Evolutionary conservation across 2,888 invertebrate genomes (phyloP).

Genomic region (Anodontia alba): DNA sequence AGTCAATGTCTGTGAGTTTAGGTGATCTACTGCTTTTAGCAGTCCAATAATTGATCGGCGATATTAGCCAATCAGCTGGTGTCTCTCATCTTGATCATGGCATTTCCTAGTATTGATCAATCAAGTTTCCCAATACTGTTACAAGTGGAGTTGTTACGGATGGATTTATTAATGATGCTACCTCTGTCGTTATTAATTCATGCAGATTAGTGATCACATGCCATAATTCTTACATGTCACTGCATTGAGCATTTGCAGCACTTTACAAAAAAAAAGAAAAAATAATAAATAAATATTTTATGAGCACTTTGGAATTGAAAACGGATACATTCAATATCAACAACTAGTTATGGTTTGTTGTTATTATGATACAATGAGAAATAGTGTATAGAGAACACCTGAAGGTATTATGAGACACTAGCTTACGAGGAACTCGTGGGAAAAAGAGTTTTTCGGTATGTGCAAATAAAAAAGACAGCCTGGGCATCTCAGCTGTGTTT

Average conservation of each 20-base stretch:
- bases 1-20: no score
- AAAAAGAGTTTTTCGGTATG: no score
- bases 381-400: no score
- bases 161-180: slow-evolving; percentile 10
- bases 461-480: no score
- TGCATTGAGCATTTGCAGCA: neutral
- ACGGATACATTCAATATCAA: neutral
- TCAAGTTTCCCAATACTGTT: neutral
- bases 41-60: neutral
- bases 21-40: neutral
- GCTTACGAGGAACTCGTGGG: no score
- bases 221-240: no score
- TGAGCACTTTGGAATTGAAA: no score
- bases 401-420: no score
- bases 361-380: neutral
- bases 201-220: slow-evolving; percentile 10
- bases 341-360: neutral
- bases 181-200: neutral
- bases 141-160: neutral
- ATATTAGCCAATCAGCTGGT: neutral
- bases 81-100: neutral
- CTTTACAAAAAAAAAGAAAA: no score
- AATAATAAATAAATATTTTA: no score
- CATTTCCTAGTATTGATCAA: slow-evolving; percentile 3
- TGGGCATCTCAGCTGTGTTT: no score